These are phyloP conservation scores for Philhelius pedissequus DNA, from an alignment of 2,888 invertebrate species.

Conservation along the genomic window DNA sequence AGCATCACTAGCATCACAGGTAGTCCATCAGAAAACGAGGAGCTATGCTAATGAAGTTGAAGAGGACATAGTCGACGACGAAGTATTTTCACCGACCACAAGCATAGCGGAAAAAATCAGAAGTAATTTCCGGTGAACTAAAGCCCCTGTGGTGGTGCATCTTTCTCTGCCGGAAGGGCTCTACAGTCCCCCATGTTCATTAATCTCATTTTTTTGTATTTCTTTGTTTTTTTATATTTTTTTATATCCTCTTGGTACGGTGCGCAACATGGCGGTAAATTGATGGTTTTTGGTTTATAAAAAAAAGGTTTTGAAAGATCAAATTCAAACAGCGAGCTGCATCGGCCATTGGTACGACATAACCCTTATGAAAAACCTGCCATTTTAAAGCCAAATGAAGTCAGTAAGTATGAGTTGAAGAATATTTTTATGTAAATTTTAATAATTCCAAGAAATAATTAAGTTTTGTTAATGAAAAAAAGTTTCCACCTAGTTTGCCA, in stretches of 20 bases:
- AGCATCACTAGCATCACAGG: neutral
- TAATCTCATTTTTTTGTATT: conserved; percentile 45
- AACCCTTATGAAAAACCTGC: conserved; percentile 79
- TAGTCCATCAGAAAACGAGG: neutral
- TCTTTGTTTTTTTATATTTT: conserved; percentile 4
- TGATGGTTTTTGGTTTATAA: neutral
- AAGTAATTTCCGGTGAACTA: conserved; percentile 72
- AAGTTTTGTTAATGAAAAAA: too few relatives aligned
- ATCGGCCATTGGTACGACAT: conserved; percentile 74
- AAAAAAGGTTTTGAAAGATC: conserved; percentile 76
- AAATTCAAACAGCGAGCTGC: conserved; percentile 75
- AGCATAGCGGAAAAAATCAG: conserved; percentile 77
- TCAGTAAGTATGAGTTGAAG: conserved; percentile 78
- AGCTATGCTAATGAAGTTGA: neutral
- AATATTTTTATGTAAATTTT: neutral
- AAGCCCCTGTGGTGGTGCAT: conserved; percentile 10
- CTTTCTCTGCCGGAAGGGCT: neutral
- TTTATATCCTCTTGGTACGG: conserved; percentile 5
- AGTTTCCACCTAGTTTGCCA: neutral
- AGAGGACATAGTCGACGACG: conserved; percentile 22
- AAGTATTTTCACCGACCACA: conserved; percentile 70
- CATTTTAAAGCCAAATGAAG: conserved; percentile 83
- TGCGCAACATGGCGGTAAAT: neutral
- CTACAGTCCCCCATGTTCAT: conserved; percentile 31
- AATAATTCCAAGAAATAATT: too few relatives aligned